These are phyloP conservation scores for Empidonax traillii DNA, from an alignment of 2,113 vertebrate genomes.

Conservation along the genomic window DNA sequence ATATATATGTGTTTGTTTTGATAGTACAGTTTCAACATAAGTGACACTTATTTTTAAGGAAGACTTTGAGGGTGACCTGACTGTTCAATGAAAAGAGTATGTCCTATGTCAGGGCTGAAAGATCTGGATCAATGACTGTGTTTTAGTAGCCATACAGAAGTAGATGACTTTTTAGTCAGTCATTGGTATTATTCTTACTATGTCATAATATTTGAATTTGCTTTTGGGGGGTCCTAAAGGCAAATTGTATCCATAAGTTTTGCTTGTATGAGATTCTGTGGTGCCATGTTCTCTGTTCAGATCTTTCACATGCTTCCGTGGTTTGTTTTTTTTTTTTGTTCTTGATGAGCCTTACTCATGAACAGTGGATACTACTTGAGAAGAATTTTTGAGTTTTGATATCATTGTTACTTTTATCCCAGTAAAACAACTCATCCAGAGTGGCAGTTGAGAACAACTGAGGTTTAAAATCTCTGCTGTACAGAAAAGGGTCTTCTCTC, in stretches of 20 bases:
- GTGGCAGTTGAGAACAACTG: not conserved
- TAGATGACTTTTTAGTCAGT: not conserved
- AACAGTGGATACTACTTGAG: not conserved
- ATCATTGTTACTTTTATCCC: not conserved
- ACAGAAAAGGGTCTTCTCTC: not conserved
- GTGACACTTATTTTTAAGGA: not conserved
- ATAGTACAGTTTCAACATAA: not conserved
- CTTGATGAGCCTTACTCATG: not conserved
- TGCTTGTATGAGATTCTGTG: not conserved
- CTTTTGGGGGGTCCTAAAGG: not conserved
- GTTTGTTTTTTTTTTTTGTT: not conserved
- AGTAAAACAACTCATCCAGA: not conserved
- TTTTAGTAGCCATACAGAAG: not conserved
- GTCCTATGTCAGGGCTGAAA: not conserved
- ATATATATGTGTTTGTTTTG: not conserved
- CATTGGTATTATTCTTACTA: not conserved
- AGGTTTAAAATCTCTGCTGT: not conserved
- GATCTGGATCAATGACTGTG: not conserved
- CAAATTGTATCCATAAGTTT: constrained; percentile 2
- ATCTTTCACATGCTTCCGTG: not conserved
- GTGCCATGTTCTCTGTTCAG: not conserved
- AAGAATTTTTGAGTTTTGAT: not conserved
- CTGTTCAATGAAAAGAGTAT: not conserved
- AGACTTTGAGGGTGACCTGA: not conserved
- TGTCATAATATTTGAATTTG: constrained; percentile 12